Conservation (phyloP, 1,140 invertebrate genomes). For the Anastrepha ludens region DNA sequence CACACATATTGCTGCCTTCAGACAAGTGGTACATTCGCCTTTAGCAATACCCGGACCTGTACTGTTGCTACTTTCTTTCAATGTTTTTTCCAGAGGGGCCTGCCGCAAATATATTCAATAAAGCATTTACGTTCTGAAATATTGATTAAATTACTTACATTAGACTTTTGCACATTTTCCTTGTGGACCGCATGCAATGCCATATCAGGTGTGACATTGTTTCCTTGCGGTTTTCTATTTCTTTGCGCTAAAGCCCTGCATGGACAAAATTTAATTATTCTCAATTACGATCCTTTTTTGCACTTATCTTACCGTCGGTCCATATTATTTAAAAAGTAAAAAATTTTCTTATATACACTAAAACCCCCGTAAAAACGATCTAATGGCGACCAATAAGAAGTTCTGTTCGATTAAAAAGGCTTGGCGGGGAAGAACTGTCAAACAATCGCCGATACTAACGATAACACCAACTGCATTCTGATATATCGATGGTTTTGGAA, state of each 20-base stretch:
- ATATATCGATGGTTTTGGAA: too few relatives aligned
- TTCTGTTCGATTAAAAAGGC: too few relatives aligned
- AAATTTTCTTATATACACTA: neutral
- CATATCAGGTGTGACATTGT: neutral
- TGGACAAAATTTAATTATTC: neutral
- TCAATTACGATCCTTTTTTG: neutral
- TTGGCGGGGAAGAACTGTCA: too few relatives aligned
- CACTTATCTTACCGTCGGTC: neutral
- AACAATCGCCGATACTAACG: too few relatives aligned
- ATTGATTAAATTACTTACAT: neutral
- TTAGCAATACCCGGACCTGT: neutral
- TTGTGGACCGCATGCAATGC: neutral
- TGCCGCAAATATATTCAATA: neutral
- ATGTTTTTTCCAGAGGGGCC: neutral
- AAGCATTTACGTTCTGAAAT: neutral
- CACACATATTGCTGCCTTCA: neutral
- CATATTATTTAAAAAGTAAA: neutral
- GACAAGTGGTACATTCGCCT: conserved; percentile 50
- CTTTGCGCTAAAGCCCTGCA: neutral
- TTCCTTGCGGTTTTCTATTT: neutral
- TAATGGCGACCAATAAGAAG: too few relatives aligned
- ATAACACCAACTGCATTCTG: too few relatives aligned
- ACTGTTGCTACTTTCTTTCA: neutral
- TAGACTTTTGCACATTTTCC: neutral
- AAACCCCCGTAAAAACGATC: neutral